phyloP scores from a whole-genome alignment of 2,113 vertebrate genomes.

The Nestor notabilis region DNA sequence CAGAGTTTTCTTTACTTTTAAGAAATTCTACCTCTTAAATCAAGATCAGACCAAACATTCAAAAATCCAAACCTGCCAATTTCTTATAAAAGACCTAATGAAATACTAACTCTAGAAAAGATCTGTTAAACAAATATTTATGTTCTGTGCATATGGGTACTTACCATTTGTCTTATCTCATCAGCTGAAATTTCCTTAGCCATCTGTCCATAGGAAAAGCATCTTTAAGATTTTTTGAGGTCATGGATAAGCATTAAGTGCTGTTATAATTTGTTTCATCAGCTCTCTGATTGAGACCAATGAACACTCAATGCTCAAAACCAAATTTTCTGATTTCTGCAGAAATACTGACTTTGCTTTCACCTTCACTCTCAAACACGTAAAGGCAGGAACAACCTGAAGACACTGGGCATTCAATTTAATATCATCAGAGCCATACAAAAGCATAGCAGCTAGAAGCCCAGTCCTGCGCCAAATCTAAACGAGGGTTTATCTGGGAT shows the following conservation, averaged over 20 bases:
- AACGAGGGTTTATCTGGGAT: rapidly evolving
- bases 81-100: not conserved
- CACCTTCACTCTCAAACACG: not conserved
- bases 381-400: not conserved
- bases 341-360: not conserved
- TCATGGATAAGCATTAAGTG: not conserved
- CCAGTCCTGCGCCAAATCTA: not conserved
- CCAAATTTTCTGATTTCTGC: not conserved
- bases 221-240: not conserved
- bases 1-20: not conserved
- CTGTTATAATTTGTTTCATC: not conserved
- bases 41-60: not conserved
- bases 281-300: not conserved
- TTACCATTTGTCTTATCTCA: not conserved
- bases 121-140: not conserved
- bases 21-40: not conserved
- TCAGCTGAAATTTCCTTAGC: not conserved
- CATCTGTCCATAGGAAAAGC: not conserved
- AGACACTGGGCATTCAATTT: not conserved
- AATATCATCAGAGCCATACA: not conserved
- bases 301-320: not conserved
- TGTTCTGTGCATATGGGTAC: not conserved
- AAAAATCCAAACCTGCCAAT: not conserved
- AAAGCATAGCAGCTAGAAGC: not conserved
- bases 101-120: not conserved